phyloP scores from a whole-genome alignment of 2,113 vertebrate genomes.

The Phainopepla nitens region DNA sequence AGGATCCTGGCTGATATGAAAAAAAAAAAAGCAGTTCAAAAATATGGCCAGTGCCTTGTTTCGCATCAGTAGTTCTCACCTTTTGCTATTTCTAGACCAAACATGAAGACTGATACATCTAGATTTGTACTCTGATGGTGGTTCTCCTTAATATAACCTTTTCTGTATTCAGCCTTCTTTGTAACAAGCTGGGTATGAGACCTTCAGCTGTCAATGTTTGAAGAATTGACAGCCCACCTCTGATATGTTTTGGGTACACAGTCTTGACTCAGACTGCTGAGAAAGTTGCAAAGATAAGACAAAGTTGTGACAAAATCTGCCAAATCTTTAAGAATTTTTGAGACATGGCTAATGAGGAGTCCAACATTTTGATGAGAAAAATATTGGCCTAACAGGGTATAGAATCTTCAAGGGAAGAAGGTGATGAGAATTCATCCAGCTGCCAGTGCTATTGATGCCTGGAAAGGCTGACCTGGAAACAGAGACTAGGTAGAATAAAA shows the following conservation, averaged over 20 bases:
- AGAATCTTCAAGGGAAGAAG: background rate
- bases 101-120: background rate
- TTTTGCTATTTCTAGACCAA: background rate
- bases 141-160: background rate
- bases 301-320: background rate
- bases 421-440: background rate
- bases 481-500: too few relatives aligned
- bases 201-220: background rate
- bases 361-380: background rate
- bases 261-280: background rate
- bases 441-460: background rate
- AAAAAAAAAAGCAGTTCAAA: background rate
- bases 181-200: background rate
- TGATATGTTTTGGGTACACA: background rate
- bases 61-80: background rate
- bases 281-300: background rate
- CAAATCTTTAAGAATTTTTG: background rate
- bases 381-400: background rate
- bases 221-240: background rate
- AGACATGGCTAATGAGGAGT: background rate
- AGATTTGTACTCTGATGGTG: background rate
- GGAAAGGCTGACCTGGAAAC: too few relatives aligned
- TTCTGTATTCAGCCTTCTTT: background rate
- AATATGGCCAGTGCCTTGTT: background rate
- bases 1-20: background rate